These are phyloP conservation scores for Eilema sororculum DNA, from an alignment of 2,888 invertebrate species.

Conservation along the genomic window DNA sequence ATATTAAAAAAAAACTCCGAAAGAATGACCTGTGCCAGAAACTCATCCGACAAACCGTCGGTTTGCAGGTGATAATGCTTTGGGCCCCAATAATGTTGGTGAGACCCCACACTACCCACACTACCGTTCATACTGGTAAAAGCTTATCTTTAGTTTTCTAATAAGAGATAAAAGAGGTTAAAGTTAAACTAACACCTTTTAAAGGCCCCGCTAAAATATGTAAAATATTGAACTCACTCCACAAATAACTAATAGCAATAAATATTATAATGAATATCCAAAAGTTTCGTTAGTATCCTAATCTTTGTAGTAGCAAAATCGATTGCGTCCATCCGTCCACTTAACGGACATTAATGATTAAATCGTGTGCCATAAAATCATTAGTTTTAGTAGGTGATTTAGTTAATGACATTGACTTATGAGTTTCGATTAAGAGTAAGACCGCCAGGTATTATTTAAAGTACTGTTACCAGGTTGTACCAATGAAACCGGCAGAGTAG, in stretches of 20 bases:
- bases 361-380: slow-evolving; percentile 13
- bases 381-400: slow-evolving; percentile 7
- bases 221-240: neutral
- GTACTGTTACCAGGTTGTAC: neutral
- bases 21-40: no score
- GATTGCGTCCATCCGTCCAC: slow-evolving; percentile 11
- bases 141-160: neutral
- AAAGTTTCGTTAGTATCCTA: slow-evolving; percentile 1
- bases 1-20: no score
- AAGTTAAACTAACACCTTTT: neutral
- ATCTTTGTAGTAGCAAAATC: slow-evolving; percentile 15
- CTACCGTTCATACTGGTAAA: neutral
- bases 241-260: slow-evolving; percentile 12
- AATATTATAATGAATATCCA: slow-evolving; percentile 1
- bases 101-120: neutral
- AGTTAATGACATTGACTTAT: slow-evolving; percentile 12
- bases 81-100: neutral
- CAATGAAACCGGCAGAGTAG: neutral
- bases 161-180: no score
- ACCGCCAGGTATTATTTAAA: neutral
- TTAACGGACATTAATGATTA: slow-evolving; percentile 10
- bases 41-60: no score
- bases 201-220: neutral
- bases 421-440: neutral
- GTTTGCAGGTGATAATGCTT: neutral